phyloP scores from a whole-genome alignment of 2,888 invertebrate species.

The Lottia scabra region DNA sequence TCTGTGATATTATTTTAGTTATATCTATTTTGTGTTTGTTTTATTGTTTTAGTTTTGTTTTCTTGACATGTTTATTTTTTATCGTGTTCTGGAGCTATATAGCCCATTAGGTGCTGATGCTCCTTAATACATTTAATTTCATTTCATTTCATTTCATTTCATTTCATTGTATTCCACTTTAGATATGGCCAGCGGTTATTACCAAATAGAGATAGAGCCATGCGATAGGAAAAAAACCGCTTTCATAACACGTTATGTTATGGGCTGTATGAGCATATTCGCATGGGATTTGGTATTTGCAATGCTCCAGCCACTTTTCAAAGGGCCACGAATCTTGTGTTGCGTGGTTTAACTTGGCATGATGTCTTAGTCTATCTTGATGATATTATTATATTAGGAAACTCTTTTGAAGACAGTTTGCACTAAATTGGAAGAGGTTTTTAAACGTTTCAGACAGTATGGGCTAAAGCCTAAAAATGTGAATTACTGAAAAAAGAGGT shows the following conservation, averaged over 20 bases:
- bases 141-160: too few relatives aligned
- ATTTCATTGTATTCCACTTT: too few relatives aligned
- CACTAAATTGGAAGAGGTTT: slow-evolving; percentile 24
- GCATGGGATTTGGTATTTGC: slow-evolving; percentile 35
- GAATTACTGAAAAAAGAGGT: too few relatives aligned
- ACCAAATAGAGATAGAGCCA: slow-evolving; percentile 24
- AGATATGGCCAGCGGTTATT: slow-evolving; percentile 21
- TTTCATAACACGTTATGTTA: slow-evolving; percentile 26
- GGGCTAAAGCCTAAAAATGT: too few relatives aligned
- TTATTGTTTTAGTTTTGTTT: too few relatives aligned
- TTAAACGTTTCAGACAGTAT: neutral
- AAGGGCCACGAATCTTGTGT: slow-evolving; percentile 26
- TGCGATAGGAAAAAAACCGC: slow-evolving; percentile 32
- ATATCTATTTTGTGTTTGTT: too few relatives aligned
- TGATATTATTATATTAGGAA: slow-evolving; percentile 38
- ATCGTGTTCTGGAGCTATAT: too few relatives aligned
- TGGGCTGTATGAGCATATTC: slow-evolving; percentile 31
- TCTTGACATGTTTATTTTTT: too few relatives aligned
- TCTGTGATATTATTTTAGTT: too few relatives aligned
- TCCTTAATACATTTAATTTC: too few relatives aligned
- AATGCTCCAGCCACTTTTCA: slow-evolving; percentile 35
- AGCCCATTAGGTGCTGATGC: too few relatives aligned
- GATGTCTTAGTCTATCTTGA: slow-evolving; percentile 35
- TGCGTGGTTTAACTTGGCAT: slow-evolving; percentile 30
- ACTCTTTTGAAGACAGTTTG: slow-evolving; percentile 24